Evolutionary conservation across 1,140 invertebrate genomes (phyloP).

Genomic region (Neelides sp.): DNA sequence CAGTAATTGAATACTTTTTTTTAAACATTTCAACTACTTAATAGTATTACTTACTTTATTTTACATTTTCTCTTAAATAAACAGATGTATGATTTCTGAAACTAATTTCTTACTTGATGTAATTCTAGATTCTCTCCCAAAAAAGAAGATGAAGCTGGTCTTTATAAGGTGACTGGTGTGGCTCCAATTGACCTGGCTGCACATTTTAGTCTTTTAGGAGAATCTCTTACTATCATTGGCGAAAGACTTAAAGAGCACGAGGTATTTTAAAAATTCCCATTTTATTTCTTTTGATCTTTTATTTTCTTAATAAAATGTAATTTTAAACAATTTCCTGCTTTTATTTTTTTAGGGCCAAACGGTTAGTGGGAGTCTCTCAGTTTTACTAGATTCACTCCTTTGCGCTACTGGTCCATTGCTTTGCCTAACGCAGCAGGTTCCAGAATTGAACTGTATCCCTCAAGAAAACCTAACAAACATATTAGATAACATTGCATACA

Average conservation of each 20-base stretch:
- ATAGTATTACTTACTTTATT: no score
- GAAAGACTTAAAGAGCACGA: conserved; percentile 83
- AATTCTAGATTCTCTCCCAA: conserved; percentile 18
- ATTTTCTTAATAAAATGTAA: no score
- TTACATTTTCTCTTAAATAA: no score
- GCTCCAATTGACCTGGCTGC: conserved; percentile 82
- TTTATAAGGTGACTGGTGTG: conserved; percentile 58
- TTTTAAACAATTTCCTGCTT: background rate
- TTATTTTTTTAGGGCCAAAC: conserved; percentile 59
- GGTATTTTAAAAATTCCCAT: conserved; percentile 38
- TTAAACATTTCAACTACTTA: no score
- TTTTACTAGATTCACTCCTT: conserved; percentile 85
- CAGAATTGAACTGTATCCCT: conserved; percentile 57
- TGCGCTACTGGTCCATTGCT: conserved; percentile 80
- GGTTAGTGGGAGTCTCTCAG: conserved; percentile 82
- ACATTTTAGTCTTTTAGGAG: conserved; percentile 80
- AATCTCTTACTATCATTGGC: conserved; percentile 84
- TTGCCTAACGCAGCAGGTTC: conserved; percentile 72
- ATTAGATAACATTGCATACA: conserved; percentile 88
- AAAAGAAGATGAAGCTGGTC: conserved; percentile 34
- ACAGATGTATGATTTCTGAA: no score
- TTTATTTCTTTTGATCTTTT: background rate
- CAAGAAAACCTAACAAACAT: conserved; percentile 57
- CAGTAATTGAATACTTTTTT: no score
- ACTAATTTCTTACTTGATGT: no score